A percentile compares a stretch with the other conserved stretches of the same genome.
Evolutionary conservation across 2,888 invertebrate species (phyloP).

Genomic region (Hesperia comma): DNA sequence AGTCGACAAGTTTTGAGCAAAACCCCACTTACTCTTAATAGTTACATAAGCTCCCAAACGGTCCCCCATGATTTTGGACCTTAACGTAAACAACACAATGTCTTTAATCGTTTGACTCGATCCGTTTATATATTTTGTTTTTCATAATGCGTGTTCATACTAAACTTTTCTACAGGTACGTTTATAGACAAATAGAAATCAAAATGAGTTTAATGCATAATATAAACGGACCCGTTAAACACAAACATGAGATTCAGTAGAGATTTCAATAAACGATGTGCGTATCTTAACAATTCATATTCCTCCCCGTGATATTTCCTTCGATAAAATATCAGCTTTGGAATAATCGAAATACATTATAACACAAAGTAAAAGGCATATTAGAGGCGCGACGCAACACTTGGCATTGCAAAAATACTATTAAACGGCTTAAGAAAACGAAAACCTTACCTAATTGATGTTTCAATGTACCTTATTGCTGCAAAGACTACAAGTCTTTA

Average conservation of each 20-base stretch:
- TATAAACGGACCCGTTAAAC: conserved; percentile 12
- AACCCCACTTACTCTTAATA: conserved; percentile 74
- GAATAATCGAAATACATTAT: background rate
- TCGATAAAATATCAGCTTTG: background rate
- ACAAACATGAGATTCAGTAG: conserved; percentile 23
- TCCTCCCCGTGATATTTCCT: background rate
- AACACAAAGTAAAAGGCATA: background rate
- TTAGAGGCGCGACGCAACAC: background rate
- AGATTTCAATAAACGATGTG: conserved; percentile 11
- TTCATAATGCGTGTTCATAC: too few species aligned
- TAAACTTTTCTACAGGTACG: background rate
- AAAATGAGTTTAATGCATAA: background rate
- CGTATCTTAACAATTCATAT: background rate
- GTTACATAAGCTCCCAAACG: conserved; percentile 33
- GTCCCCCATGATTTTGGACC: conserved; percentile 40
- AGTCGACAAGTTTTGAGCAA: conserved; percentile 74
- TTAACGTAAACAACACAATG: conserved; percentile 7
- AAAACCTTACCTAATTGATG: too few species aligned
- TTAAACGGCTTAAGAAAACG: too few species aligned
- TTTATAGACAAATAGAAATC: background rate
- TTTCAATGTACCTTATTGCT: too few species aligned
- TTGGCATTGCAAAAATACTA: background rate
- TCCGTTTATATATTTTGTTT: conserved; percentile 9
- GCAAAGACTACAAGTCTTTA: too few species aligned
- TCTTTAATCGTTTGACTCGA: conserved; percentile 15